Base-by-base conservation (phyloP, 2,888 invertebrate species). In the Actias luna region DNA sequence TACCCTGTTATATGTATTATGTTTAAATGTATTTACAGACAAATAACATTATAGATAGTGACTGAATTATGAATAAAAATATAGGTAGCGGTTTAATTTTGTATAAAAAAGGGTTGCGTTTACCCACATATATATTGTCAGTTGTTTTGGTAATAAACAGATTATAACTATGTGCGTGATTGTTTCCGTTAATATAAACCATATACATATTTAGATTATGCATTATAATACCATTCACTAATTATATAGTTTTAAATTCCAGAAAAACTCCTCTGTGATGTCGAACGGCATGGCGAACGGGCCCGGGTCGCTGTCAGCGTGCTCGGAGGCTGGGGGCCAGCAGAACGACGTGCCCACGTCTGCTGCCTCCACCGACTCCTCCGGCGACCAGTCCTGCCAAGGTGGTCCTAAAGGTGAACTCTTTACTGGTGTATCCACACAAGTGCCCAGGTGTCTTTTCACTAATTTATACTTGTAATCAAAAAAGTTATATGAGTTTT, bases 221-320 rank as follows among this genome's bases (percentile, higher is more conserved):
- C n/a, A 52, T 18, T 59, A 46, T 64, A 36, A 33, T 36, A 61
- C 35, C 16, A 62, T 63, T 58, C 46, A 12, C 3, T 18, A 3
- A 59, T 22, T 31, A 59, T 33, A 46, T 27, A 14, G 61, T 16
- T 58, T 66, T 64, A 35, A 63, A 42, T 76, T 79, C 0, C 75
- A 92, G 92, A 92, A 92, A 92, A 92, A 88, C 90, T 78, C 92
- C 88, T 89, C 90, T 77, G 88, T 92, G 84, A 92, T 91, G 91
- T 84, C 91, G 14, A 92, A 92, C 68, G 92, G 92, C 67, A 90
- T 92, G 91, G 73, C 88, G 2, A 92, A 91, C 73, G 92, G 92
- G 1, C 85, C 87, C 27, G 81, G 84, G 12, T 80, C 80, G 58
- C 72, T 88, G 80, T 83, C 88, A 61, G 83, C 92, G 27, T 92